Evolutionary conservation across 2,797 vertebrate genomes (phyloP).

Genomic region (Coregonus sp.): DNA sequence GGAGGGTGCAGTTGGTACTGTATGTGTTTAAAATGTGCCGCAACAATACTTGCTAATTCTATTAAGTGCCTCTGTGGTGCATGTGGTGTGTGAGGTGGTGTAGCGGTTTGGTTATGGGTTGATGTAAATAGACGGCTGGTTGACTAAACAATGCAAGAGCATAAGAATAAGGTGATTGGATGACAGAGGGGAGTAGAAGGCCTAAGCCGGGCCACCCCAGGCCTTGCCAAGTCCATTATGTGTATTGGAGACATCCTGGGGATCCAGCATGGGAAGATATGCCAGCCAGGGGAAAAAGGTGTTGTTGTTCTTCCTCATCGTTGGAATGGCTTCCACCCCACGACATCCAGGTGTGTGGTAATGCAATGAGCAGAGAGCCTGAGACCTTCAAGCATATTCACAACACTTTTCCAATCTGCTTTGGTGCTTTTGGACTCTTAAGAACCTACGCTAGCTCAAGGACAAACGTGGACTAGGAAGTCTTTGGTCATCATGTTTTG

Average conservation of each 20-base stretch:
- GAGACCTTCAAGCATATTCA: conserved; percentile 42
- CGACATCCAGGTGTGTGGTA: conserved; percentile 53
- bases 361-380: conserved; percentile 70
- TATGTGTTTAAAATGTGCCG: conserved; percentile 76
- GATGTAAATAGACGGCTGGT: conserved; percentile 79
- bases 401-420: conserved; percentile 48
- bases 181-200: conserved; percentile 69
- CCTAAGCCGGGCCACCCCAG: conserved; percentile 54
- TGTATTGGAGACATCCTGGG: conserved; percentile 75
- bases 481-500: not conserved
- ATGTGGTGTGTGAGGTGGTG: conserved; percentile 31
- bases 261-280: conserved; percentile 57
- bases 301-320: conserved; percentile 64
- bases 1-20: conserved; percentile 36
- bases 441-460: conserved; percentile 48
- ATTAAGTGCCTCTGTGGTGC: conserved; percentile 71
- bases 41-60: conserved; percentile 82
- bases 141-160: conserved; percentile 78
- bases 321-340: conserved; percentile 67
- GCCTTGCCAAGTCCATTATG: conserved; percentile 80
- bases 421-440: conserved; percentile 39
- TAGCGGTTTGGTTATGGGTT: conserved; percentile 65
- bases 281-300: conserved; percentile 49
- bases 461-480: conserved; percentile 18
- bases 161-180: conserved; percentile 82